Evolutionary conservation across 2,113 vertebrate species (phyloP), one percentile per base, ranked within the genome.

Genomic region (Rhegmatorhina hoffmannsi): DNA sequence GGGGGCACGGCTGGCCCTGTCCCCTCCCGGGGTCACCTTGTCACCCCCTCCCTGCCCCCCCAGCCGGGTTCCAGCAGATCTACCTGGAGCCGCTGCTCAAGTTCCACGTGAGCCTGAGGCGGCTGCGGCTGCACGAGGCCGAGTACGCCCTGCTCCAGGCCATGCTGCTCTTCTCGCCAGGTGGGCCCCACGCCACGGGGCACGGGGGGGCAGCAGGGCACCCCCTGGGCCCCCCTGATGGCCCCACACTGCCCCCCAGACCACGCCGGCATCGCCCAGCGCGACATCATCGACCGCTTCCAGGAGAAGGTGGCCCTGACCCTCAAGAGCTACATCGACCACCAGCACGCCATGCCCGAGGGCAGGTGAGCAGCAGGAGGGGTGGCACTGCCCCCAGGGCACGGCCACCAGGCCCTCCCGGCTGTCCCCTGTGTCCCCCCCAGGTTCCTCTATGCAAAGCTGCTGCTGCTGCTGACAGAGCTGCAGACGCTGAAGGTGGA

Each of bases 21-120:
- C 20, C 33, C 55, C 19, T 13, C 19, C 18, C 13, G 20, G 55
- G 20, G 33, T n/a, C 55, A 68, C 6, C 20, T 9, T 28, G 0
- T 70, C 68, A 70, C 4, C 2, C 2, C 5, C 13, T 28, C 20
- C 20, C 21, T 33, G 43, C n/a, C 31, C 8, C 17, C 72, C 13
- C 90, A 99, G 98, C 82, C 5, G 98, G 99, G 1, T 98, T 99
- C 92, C 98, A 98, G 97, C 95, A 93, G 34, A 95, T 98, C 13
- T 98, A 98, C 49, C 56, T 99, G 93, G 98, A 99, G 64, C 95
- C 97, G 2, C 33, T 98, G 73, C 95, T 98, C 59, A 98, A 91
- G 74, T 99, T 99, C 89, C 99, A 99, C 56, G 92, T 96, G 91
- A 96, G 96, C 15, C 91, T 99, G 76, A 94, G 89, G 69, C 97